A percentile compares a stretch with the other conserved stretches of the same genome.
Conservation (phyloP, 2,888 invertebrate species). For the Fragum fragum region DNA sequence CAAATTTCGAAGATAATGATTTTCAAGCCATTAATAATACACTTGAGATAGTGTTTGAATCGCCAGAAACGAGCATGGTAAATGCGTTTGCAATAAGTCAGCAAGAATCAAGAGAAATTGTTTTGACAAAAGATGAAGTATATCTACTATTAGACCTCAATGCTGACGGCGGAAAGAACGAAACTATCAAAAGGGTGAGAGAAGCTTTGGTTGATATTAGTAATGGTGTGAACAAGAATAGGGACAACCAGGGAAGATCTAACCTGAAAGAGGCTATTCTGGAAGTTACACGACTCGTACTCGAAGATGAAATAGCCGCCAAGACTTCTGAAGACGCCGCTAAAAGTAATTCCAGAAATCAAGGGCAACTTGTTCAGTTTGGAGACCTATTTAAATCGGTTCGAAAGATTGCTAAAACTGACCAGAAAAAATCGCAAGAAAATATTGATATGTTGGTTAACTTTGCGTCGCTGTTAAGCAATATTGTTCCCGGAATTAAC, state of each 20-base stretch:
- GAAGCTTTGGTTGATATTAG: neutral
- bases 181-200: neutral
- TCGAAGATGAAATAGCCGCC: neutral
- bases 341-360: neutral
- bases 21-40: neutral
- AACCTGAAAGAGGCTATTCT: neutral
- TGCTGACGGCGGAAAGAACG: conserved; percentile 1
- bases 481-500: neutral
- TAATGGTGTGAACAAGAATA: neutral
- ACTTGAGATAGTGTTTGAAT: neutral
- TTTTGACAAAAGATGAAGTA: conserved; percentile 4
- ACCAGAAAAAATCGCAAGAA: neutral
- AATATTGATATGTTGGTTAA: neutral
- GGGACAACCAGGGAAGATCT: neutral
- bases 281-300: neutral
- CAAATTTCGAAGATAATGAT: conserved; percentile 3
- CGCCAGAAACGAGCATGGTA: neutral
- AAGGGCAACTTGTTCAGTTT: neutral
- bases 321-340: neutral
- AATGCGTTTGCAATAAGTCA: neutral
- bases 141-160: neutral
- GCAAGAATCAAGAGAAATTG: neutral
- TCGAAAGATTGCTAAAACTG: neutral
- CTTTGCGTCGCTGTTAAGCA: neutral
- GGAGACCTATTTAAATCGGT: neutral